Evolutionary conservation across 2,113 vertebrate genomes (phyloP), one percentile per base, ranked within the genome.

Genomic region (Vanacampus margaritifer): DNA sequence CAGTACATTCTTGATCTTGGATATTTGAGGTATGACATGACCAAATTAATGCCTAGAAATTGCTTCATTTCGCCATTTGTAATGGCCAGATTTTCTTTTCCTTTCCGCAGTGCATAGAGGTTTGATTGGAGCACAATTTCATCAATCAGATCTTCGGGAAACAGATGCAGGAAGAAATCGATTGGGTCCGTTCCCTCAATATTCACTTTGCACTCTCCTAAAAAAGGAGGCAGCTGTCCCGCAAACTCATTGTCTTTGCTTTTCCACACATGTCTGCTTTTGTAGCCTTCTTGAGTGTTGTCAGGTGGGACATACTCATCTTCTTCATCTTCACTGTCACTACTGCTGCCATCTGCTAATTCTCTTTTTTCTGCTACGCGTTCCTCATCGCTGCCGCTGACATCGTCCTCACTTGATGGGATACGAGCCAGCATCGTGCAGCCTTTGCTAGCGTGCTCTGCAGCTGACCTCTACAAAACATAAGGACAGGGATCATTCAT

Each of bases 1-100:
- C 78, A 64, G 51, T 73, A 39, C 37, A 7, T 39, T 39, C 37
- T 39, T 39, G 39, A 41, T 64, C 59, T 35, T 39, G 63, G 63
- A 1, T 73, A 51, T 61, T 36, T 65, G 28, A 73, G 0, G 54
- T 72, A 65, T 50, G 61, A 68, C 69, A 61, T 76, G 13, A 56
- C 53, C 39, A 71, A 37, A 54, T 68, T 75, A 0, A 72, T 62
- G 39, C 68, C 37, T 5, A 71, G 43, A 41, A 66, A 70, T 17
- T 0, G 63, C 1, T 70, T 74, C 36, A 68, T 2, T 54, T 69
- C 39, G 0, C 5, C 9, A 6, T 0, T n/a, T 48, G 65, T 63
- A 19, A 74, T 1, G 19, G 63, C 21, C 56, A 73, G 48, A n/a
- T 65, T 71, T 54, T 57, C 45, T 41, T 43, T 74, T 54, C 64